Evolutionary conservation across 1,140 invertebrate genomes (phyloP), one percentile per base, ranked within the genome.

Genomic region (Parasteatoda tepidariorum): DNA sequence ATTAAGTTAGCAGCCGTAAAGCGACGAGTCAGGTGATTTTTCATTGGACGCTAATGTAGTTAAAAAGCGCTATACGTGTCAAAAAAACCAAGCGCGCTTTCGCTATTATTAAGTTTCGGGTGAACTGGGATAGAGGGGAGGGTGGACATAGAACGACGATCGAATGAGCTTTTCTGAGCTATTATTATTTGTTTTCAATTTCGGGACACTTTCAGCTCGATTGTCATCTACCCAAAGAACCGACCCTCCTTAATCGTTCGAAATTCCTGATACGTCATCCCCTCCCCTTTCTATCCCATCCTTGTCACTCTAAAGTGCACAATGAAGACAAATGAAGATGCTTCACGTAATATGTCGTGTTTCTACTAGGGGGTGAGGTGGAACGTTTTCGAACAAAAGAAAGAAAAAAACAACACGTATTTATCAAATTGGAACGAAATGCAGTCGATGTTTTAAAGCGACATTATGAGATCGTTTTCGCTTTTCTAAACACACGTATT

Each of bases 131-230:
- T 13, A 48, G 38, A 64, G 64, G 38, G 30, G 31, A 28, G 26
- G 38, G 62, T n/a, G n/a, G n/a, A n/a, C n/a, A n/a, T n/a, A n/a
- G n/a, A 66, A 34, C 30, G 26, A 4, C 59, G 57, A 76, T 76
- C 38, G 30, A 54, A 76, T 64, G 73, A 76, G 62, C 26, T 30
- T 79, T 68, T 68, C 76, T 79, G 67, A 57, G 62, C 66, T 79
- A 79, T 67, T 79, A 48, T 79, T 79, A 68, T 79, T 79, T 79
- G 76, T 68, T 79, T 68, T 79, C 62, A 33, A 48, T 79, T 79
- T 68, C 48, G 30, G 24, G 59, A 76, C 73, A 76, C 73, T 76
- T 76, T 64, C 26, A 24, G 71, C 71, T 75, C 71, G 57, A 75
- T 75, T 75, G 71, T 75, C 71, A 59, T 31, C 70, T 54, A 18